Conservation (phyloP, 2,888 invertebrate species). For the Cyrtodaria siliqua region DNA sequence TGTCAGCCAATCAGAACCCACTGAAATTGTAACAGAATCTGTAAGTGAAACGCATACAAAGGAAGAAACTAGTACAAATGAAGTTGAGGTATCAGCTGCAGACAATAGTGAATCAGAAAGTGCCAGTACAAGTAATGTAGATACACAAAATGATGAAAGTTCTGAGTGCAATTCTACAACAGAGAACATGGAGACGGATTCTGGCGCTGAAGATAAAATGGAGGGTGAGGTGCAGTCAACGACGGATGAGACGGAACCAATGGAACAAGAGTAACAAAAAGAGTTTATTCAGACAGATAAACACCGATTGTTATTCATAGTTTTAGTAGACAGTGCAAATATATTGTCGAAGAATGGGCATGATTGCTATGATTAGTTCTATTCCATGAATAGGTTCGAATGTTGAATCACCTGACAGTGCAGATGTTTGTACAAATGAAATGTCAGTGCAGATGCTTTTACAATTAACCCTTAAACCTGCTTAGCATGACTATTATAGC, state of each 20-base stretch:
- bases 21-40: constrained; percentile 2
- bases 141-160: constrained; percentile 13
- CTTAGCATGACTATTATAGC: too few species aligned
- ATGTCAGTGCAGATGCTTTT: too few species aligned
- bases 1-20: constrained; percentile 17
- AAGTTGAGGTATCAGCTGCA: neutral
- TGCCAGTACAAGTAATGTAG: constrained; percentile 6
- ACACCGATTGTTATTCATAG: too few species aligned
- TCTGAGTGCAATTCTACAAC: neutral
- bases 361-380: too few species aligned
- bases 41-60: neutral
- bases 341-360: too few species aligned
- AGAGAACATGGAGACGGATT: constrained; percentile 7
- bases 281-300: too few species aligned
- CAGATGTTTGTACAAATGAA: too few species aligned
- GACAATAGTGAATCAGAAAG: neutral
- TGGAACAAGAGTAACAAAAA: constrained; percentile 40
- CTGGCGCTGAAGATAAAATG: constrained; percentile 2
- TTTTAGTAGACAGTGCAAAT: too few species aligned
- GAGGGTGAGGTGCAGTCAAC: neutral
- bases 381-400: too few species aligned
- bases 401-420: too few species aligned
- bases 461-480: too few species aligned
- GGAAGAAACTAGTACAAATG: neutral
- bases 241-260: constrained; percentile 33